Conservation (phyloP, 2,888 invertebrate genomes). For the Hypercompe scribonia region DNA sequence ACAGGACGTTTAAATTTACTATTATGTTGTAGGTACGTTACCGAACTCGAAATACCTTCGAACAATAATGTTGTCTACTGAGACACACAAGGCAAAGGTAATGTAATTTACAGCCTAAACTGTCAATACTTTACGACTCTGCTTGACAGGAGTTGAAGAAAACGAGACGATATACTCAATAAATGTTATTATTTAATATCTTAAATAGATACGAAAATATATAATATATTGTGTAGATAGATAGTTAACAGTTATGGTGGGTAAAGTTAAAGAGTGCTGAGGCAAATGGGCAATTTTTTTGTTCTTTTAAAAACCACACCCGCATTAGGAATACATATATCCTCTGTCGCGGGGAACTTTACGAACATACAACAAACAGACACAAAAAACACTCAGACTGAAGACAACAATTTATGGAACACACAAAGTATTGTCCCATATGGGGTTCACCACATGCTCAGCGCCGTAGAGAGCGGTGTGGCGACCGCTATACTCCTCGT, state of each 20-base stretch:
- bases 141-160: slow-evolving; percentile 26
- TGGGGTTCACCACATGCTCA: no score
- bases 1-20: background rate
- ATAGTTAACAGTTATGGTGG: background rate
- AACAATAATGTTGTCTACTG: slow-evolving; percentile 36
- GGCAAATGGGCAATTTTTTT: background rate
- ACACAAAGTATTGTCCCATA: no score
- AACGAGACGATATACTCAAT: slow-evolving; percentile 35
- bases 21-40: slow-evolving; percentile 13
- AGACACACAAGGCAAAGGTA: slow-evolving; percentile 25
- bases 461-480: no score
- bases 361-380: no score
- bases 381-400: no score
- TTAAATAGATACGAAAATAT: background rate
- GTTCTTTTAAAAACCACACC: no score
- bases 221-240: background rate
- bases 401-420: no score
- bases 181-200: slow-evolving; percentile 27
- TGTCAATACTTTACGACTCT: slow-evolving; percentile 21
- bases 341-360: no score
- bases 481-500: no score
- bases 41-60: background rate
- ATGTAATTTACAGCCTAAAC: slow-evolving; percentile 32
- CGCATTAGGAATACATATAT: no score
- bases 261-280: background rate